phyloP scores from a whole-genome alignment of 2,888 invertebrate species.

The Stenoptilia bipunctidactyla region DNA sequence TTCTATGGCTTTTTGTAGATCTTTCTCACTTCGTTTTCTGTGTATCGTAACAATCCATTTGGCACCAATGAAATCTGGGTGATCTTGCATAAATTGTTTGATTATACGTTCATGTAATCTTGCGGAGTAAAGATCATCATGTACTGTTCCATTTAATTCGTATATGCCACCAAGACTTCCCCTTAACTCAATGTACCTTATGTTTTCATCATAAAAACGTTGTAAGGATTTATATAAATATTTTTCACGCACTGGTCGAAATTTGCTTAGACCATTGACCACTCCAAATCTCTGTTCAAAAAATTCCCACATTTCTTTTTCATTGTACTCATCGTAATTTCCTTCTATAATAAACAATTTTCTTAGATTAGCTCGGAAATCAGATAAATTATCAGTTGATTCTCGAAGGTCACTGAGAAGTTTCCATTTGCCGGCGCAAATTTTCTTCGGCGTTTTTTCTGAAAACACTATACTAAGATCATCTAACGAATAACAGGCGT shows the following conservation, averaged over 20 bases:
- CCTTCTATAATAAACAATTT: slow-evolving; percentile 56
- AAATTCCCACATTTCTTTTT: slow-evolving; percentile 71
- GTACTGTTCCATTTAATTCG: slow-evolving; percentile 72
- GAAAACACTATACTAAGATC: slow-evolving; percentile 46
- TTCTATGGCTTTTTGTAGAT: slow-evolving; percentile 25
- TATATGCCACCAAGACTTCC: slow-evolving; percentile 71
- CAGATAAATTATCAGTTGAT: slow-evolving; percentile 38
- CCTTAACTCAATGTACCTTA: slow-evolving; percentile 79
- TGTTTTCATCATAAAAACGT: slow-evolving; percentile 76
- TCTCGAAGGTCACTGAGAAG: slow-evolving; percentile 58
- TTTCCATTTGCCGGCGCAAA: slow-evolving; percentile 55
- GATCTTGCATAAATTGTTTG: slow-evolving; percentile 65
- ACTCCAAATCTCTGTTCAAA: slow-evolving; percentile 67
- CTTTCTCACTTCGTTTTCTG: slow-evolving; percentile 29
- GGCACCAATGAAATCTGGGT: slow-evolving; percentile 77
- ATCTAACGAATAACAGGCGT: slow-evolving; percentile 50
- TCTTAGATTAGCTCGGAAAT: slow-evolving; percentile 65
- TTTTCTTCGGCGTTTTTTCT: slow-evolving; percentile 28
- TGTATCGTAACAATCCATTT: slow-evolving; percentile 72
- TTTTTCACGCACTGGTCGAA: slow-evolving; percentile 74
- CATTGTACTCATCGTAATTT: slow-evolving; percentile 44
- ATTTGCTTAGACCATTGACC: slow-evolving; percentile 67
- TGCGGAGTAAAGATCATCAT: slow-evolving; percentile 63
- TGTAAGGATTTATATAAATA: slow-evolving; percentile 73
- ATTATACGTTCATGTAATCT: slow-evolving; percentile 67